phyloP scores from a whole-genome alignment of 2,888 invertebrate species.

The Perizoma flavofasciatum region DNA sequence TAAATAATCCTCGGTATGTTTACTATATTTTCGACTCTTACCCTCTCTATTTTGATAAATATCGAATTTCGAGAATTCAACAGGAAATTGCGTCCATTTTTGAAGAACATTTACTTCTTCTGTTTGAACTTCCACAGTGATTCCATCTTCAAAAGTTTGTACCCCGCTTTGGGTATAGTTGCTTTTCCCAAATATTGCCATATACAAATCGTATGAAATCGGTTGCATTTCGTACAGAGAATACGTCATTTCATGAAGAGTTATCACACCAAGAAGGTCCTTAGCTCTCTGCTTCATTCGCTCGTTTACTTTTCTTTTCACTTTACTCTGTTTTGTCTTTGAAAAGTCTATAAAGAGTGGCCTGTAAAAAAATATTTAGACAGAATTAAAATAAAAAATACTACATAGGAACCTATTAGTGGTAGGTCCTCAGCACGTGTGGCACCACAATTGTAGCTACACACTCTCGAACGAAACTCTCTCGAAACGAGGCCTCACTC shows the following conservation, averaged over 20 bases:
- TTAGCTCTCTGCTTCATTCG: slow-evolving; percentile 63
- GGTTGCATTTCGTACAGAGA: slow-evolving; percentile 76
- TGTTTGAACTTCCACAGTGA: slow-evolving; percentile 69
- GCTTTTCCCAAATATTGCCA: slow-evolving; percentile 71
- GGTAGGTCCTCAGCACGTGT: no score
- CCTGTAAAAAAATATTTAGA: slow-evolving; percentile 49
- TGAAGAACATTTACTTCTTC: slow-evolving; percentile 57
- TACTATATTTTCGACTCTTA: slow-evolving; percentile 43
- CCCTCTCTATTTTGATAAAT: slow-evolving; percentile 47
- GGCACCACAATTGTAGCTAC: no score
- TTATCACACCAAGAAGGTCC: slow-evolving; percentile 72
- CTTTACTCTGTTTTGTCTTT: slow-evolving; percentile 65
- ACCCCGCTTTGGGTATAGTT: slow-evolving; percentile 69
- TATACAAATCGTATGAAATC: slow-evolving; percentile 75
- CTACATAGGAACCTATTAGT: no score
- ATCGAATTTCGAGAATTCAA: slow-evolving; percentile 66
- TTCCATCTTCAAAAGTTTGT: slow-evolving; percentile 76
- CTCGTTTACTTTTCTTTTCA: slow-evolving; percentile 58
- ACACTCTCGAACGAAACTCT: no score
- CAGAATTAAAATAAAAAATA: no score
- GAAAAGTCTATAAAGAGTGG: slow-evolving; percentile 70
- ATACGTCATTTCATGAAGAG: slow-evolving; percentile 74
- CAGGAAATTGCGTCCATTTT: slow-evolving; percentile 76
- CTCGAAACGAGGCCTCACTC: no score
- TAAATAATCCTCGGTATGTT: slow-evolving; percentile 56